Percentiles rank a stretch among this genome's conserved stretches.
Evolutionary conservation across 1,140 invertebrate species (phyloP).

Genomic region (Orchestia grillus): DNA sequence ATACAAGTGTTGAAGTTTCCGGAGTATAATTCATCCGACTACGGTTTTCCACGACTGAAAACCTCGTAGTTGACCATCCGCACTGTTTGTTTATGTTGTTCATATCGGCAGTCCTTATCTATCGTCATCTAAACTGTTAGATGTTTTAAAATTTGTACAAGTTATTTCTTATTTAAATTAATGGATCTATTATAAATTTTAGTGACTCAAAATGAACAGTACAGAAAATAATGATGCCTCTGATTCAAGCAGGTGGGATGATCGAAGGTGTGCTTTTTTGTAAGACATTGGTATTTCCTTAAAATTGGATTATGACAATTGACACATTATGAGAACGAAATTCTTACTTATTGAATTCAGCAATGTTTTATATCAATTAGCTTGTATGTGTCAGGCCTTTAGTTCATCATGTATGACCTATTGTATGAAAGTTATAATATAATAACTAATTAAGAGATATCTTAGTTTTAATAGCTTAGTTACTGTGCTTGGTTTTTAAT

Average conservation of each 20-base stretch:
- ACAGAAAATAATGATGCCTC: constrained; percentile 50
- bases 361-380: no score
- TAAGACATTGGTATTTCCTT: no score
- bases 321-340: no score
- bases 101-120: constrained; percentile 22
- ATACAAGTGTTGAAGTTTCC: background rate
- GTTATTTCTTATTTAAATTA: background rate
- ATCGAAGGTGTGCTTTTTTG: background rate
- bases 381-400: no score
- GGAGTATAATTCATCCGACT: background rate
- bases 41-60: background rate
- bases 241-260: constrained; percentile 22
- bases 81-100: constrained; percentile 44
- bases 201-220: constrained; percentile 25
- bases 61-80: background rate
- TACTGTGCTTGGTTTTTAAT: no score
- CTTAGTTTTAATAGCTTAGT: no score
- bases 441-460: no score
- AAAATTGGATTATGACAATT: no score
- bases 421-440: no score
- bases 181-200: constrained; percentile 46
- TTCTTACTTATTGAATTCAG: no score
- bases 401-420: no score
- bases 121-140: background rate
- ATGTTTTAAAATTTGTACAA: background rate